Evolutionary conservation across 2,113 vertebrate species (phyloP).

Genomic region (Lucifuga dentata): DNA sequence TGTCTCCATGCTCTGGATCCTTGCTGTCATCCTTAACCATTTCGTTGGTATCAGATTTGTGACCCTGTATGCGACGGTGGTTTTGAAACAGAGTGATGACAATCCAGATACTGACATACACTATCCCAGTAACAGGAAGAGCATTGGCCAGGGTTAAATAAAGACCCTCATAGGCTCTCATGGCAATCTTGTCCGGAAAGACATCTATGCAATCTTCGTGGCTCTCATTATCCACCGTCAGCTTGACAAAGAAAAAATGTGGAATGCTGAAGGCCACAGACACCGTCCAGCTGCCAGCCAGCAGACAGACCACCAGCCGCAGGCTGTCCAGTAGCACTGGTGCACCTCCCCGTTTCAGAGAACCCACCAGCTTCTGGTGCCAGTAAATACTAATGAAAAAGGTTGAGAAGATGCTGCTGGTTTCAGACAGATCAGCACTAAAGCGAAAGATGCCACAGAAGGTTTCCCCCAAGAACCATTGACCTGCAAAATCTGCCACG

Average conservation of each 20-base stretch:
- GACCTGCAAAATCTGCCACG: slow-evolving; percentile 65
- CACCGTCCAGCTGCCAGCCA: slow-evolving; percentile 76
- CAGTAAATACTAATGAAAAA: slow-evolving; percentile 82
- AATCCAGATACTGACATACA: slow-evolving; percentile 74
- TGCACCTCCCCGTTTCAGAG: slow-evolving; percentile 72
- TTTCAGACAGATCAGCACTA: slow-evolving; percentile 77
- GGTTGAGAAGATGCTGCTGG: slow-evolving; percentile 84
- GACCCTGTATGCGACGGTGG: slow-evolving; percentile 59
- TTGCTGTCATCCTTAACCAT: background rate
- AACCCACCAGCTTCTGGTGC: slow-evolving; percentile 84
- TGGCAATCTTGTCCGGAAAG: slow-evolving; percentile 44
- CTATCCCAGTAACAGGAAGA: slow-evolving; percentile 72
- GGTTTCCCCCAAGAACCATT: slow-evolving; percentile 71
- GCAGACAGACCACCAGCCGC: slow-evolving; percentile 52
- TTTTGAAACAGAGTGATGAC: slow-evolving; percentile 74
- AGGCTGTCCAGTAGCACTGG: slow-evolving; percentile 75
- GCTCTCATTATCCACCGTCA: slow-evolving; percentile 51
- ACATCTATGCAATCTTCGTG: slow-evolving; percentile 53
- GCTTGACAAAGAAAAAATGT: slow-evolving; percentile 59
- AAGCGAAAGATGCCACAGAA: slow-evolving; percentile 79
- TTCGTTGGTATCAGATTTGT: slow-evolving; percentile 23
- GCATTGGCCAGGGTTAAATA: slow-evolving; percentile 77
- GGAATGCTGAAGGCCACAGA: slow-evolving; percentile 73
- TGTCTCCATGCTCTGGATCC: background rate
- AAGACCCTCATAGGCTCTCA: slow-evolving; percentile 64